Evolutionary conservation across 2,113 vertebrate species (phyloP).

Genomic region (Mixornis gularis): DNA sequence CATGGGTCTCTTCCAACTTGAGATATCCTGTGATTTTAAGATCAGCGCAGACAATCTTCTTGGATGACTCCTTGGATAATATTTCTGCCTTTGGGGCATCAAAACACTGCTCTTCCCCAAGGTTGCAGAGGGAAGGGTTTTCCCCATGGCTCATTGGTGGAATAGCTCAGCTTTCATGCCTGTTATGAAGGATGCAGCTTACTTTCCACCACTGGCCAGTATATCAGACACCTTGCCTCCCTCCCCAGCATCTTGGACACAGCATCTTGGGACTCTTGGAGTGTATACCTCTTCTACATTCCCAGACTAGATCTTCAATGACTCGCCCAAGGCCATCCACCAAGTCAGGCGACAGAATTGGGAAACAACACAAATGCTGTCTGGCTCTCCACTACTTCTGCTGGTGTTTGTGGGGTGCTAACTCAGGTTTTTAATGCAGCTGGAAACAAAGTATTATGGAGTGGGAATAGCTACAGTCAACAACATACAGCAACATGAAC

Average conservation of each 20-base stretch:
- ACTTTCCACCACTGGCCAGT: background rate
- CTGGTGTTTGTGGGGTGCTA: background rate
- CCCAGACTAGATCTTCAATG: background rate
- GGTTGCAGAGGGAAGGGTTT: background rate
- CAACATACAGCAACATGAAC: background rate
- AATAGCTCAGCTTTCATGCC: background rate
- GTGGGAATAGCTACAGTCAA: background rate
- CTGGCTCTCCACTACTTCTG: background rate
- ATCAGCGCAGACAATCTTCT: background rate
- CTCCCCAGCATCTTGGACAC: background rate
- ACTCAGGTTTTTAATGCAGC: background rate
- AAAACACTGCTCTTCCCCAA: background rate
- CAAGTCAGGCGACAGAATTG: background rate
- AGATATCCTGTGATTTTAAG: background rate
- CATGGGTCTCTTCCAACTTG: background rate
- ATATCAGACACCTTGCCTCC: background rate
- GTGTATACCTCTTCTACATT: background rate
- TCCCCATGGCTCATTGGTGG: accelerated
- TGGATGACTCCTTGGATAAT: background rate
- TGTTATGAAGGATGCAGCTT: background rate
- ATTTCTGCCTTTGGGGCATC: background rate
- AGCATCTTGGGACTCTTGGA: background rate
- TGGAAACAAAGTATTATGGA: background rate
- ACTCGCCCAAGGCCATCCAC: background rate
- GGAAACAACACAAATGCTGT: background rate